phyloP scores from a whole-genome alignment of 2,113 vertebrate species.

The Furnarius figulus region DNA sequence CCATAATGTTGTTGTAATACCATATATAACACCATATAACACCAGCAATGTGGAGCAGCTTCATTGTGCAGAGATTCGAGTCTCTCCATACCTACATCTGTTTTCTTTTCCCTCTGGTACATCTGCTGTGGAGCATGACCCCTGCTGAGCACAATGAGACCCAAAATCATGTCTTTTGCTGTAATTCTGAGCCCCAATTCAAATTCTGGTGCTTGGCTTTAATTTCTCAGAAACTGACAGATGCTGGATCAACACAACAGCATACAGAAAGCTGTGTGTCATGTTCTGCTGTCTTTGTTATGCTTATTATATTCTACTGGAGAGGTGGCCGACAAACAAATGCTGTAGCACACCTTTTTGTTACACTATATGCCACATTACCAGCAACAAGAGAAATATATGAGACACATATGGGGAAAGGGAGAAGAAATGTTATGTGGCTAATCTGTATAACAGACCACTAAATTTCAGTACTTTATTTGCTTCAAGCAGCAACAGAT shows the following conservation, averaged over 20 bases:
- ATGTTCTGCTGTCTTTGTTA: background rate
- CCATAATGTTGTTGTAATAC: constrained; percentile 24
- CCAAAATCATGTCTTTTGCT: constrained; percentile 1
- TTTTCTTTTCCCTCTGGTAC: constrained; percentile 51
- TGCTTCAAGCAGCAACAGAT: background rate
- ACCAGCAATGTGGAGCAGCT: constrained; percentile 1
- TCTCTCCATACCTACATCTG: constrained; percentile 60
- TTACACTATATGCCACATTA: constrained; percentile 26
- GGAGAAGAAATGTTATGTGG: background rate
- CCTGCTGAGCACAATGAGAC: constrained; percentile 41
- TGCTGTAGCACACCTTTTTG: constrained; percentile 23
- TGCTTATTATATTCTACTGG: background rate
- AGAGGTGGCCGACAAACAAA: constrained; percentile 28
- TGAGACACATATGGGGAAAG: background rate
- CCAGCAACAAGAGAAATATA: background rate
- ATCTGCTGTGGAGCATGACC: constrained; percentile 35
- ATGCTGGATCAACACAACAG: background rate
- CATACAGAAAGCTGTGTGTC: background rate
- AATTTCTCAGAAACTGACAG: constrained; percentile 28
- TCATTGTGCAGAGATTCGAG: background rate
- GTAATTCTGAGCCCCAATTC: constrained; percentile 33
- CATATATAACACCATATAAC: constrained; percentile 25
- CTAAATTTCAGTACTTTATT: background rate
- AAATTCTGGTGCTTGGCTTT: constrained; percentile 46
- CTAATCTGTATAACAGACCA: constrained; percentile 1